A percentile compares a stretch with the other conserved stretches of the same genome.
These are phyloP conservation scores for Capitella teleta DNA, from an alignment of 1,140 invertebrate species.

Conservation along the genomic window DNA sequence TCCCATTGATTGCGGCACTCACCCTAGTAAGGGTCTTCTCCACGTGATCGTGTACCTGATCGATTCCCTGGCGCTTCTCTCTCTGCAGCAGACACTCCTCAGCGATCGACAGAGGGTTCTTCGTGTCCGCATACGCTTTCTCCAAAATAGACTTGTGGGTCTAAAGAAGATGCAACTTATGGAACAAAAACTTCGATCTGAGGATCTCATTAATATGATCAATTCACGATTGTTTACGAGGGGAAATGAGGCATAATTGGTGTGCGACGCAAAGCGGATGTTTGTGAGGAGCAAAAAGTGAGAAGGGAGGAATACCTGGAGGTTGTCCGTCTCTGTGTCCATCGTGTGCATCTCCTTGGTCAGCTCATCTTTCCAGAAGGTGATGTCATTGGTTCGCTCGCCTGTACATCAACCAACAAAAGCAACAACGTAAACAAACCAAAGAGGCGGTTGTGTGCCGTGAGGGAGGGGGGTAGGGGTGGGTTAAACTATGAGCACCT, in stretches of 20 bases:
- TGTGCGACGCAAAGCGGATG: too few species aligned
- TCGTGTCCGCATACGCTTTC: slow-evolving; percentile 71
- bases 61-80: slow-evolving; percentile 70
- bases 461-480: too few species aligned
- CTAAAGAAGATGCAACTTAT: slow-evolving; percentile 44
- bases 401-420: too few species aligned
- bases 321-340: slow-evolving; percentile 64
- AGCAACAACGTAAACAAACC: too few species aligned
- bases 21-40: slow-evolving; percentile 64
- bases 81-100: slow-evolving; percentile 85
- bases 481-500: too few species aligned
- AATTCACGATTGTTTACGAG: too few species aligned
- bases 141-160: slow-evolving; percentile 66
- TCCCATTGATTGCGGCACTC: background rate
- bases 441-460: too few species aligned
- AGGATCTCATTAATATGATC: too few species aligned
- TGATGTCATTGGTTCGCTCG: slow-evolving; percentile 82
- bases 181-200: too few species aligned
- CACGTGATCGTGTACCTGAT: slow-evolving; percentile 70
- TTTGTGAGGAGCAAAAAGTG: too few species aligned
- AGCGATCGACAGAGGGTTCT: slow-evolving; percentile 75
- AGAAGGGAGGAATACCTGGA: too few species aligned
- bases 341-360: slow-evolving; percentile 71
- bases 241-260: too few species aligned
- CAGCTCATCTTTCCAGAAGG: slow-evolving; percentile 84